Percentiles rank a stretch among this genome's conserved stretches.
phyloP scores from a whole-genome alignment of 2,888 invertebrate genomes.

The Deroplatys truncata region DNA sequence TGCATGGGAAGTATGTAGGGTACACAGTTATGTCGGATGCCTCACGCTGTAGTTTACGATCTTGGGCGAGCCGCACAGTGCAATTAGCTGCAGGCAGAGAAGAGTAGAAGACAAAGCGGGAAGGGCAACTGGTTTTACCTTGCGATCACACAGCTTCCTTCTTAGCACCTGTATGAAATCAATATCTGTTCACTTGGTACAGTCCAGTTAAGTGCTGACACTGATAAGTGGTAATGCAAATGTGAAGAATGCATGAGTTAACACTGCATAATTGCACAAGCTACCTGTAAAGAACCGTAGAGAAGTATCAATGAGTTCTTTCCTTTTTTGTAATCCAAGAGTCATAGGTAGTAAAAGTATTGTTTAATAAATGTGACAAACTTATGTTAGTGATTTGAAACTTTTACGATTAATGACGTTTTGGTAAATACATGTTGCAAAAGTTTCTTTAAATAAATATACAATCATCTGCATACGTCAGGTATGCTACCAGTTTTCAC shows the following conservation, averaged over 20 bases:
- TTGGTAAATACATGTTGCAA: too few species aligned
- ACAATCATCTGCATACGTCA: too few species aligned
- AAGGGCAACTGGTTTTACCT: neutral
- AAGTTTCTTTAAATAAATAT: too few species aligned
- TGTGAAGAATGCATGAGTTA: neutral
- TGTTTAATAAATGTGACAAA: too few species aligned
- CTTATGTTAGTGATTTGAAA: too few species aligned
- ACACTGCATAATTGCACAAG: too few species aligned
- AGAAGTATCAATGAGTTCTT: neutral
- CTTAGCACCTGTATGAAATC: neutral
- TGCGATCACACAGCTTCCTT: neutral
- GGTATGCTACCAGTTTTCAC: too few species aligned
- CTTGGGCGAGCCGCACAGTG: neutral
- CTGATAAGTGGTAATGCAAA: neutral
- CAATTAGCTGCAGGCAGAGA: neutral
- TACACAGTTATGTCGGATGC: neutral
- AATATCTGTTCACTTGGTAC: neutral
- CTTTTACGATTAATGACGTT: too few species aligned
- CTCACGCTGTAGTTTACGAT: neutral
- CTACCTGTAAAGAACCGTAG: neutral
- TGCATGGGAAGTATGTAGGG: neutral
- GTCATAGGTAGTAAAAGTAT: too few species aligned
- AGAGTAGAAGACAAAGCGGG: neutral
- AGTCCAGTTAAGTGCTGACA: neutral
- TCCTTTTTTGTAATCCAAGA: too few species aligned